These are phyloP conservation scores for Apis cerana DNA, from an alignment of 1,140 invertebrate genomes.

Conservation along the genomic window DNA sequence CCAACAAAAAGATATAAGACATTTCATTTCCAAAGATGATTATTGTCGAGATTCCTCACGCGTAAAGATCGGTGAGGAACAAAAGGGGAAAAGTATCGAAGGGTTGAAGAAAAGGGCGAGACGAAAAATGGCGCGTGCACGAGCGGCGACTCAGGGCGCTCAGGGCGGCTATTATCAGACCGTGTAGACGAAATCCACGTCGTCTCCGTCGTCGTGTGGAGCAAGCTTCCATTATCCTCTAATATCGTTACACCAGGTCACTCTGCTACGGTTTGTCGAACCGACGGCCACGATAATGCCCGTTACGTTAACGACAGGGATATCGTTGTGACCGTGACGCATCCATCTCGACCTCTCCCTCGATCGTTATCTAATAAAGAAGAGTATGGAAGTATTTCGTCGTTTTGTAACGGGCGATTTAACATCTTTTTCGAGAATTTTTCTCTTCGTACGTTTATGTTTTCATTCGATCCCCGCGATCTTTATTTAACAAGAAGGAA, in stretches of 20 bases:
- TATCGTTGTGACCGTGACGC: conserved; percentile 51
- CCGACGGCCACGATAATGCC: conserved; percentile 55
- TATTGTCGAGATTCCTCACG: background rate
- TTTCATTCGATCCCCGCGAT: background rate
- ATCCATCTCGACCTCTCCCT: background rate
- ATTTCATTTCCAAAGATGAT: too few relatives aligned
- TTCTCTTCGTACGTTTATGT: too few relatives aligned
- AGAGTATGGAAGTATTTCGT: too few relatives aligned
- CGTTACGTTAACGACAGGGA: conserved; percentile 53
- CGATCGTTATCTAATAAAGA: conserved; percentile 52
- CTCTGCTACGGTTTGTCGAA: conserved; percentile 45
- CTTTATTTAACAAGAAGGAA: background rate
- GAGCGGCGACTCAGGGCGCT: background rate
- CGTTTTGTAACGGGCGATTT: background rate
- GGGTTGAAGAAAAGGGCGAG: conserved; percentile 42
- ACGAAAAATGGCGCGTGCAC: conserved; percentile 18
- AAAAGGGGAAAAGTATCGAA: conserved; percentile 49
- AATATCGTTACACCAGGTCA: conserved; percentile 59
- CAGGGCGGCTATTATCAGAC: conserved; percentile 55
- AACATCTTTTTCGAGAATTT: background rate
- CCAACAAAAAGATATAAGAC: too few relatives aligned
- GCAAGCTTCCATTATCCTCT: conserved; percentile 56
- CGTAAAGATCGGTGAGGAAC: background rate
- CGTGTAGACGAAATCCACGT: conserved; percentile 46
- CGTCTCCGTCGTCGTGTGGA: conserved; percentile 27